Evolutionary conservation across 2,888 invertebrate species (phyloP).

Genomic region (Harpagoxenus sublaevis): DNA sequence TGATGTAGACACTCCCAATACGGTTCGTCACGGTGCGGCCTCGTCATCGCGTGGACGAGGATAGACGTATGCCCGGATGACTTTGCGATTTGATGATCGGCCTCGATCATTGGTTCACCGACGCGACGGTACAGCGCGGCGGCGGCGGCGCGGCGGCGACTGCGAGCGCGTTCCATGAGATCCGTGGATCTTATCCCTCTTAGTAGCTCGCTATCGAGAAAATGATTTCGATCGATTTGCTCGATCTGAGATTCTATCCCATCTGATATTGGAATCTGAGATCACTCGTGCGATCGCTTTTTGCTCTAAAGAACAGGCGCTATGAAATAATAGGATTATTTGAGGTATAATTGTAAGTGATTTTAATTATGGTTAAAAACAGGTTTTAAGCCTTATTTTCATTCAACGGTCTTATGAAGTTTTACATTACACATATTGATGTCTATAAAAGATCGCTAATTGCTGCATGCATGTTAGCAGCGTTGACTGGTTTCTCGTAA

Average conservation of each 20-base stretch:
- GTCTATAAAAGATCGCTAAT: neutral
- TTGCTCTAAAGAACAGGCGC: neutral
- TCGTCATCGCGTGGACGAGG: constrained; percentile 67
- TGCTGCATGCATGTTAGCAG: too few relatives aligned
- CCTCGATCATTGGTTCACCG: constrained; percentile 59
- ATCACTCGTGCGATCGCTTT: neutral
- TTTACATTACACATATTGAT: neutral
- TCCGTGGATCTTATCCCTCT: neutral
- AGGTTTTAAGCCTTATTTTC: neutral
- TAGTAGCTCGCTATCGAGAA: constrained; percentile 40
- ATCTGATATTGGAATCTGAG: neutral
- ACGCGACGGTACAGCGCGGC: neutral
- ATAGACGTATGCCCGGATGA: constrained; percentile 71
- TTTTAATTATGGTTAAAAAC: neutral
- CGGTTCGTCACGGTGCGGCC: constrained; percentile 67
- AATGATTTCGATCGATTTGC: constrained; percentile 43
- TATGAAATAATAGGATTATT: neutral
- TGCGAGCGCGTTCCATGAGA: constrained; percentile 51
- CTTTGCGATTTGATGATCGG: constrained; percentile 70
- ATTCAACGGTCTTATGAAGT: neutral
- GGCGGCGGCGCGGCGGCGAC: constrained; percentile 31
- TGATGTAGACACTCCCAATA: constrained; percentile 63
- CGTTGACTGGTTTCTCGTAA: too few relatives aligned
- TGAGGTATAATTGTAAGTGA: neutral
- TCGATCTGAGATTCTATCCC: neutral